Conservation (phyloP, 2,888 invertebrate genomes). For the Pandemis heparana region DNA sequence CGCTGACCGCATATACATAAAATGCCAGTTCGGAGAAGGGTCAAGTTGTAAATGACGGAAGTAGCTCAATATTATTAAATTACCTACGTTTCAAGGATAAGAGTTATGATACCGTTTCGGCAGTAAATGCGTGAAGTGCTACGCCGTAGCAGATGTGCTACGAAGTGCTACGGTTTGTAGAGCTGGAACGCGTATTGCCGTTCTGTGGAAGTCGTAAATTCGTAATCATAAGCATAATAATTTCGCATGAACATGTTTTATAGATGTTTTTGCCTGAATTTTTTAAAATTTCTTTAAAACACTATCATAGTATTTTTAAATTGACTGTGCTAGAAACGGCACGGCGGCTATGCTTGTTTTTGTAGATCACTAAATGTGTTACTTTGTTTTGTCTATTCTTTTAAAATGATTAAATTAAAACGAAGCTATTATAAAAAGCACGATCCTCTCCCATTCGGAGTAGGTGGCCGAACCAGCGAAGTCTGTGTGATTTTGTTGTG, state of each 20-base stretch:
- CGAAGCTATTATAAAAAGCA: too few relatives aligned
- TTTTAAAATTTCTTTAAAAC: background rate
- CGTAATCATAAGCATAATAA: too few relatives aligned
- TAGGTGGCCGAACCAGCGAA: too few relatives aligned
- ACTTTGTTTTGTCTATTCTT: too few relatives aligned
- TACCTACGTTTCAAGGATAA: conserved; percentile 18
- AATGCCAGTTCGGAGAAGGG: conserved; percentile 21
- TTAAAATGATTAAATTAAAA: too few relatives aligned
- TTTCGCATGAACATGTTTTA: too few relatives aligned
- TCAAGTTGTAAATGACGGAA: conserved; percentile 32
- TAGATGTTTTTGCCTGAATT: too few relatives aligned
- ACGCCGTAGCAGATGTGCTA: conserved; percentile 22
- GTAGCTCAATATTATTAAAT: conserved; percentile 36
- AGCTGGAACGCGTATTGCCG: background rate
- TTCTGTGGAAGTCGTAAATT: background rate
- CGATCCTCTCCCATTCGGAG: too few relatives aligned
- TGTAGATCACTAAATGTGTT: too few relatives aligned
- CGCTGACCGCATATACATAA: conserved; percentile 23
- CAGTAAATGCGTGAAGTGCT: conserved; percentile 27
- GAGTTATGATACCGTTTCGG: conserved; percentile 21
- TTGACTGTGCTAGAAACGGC: too few relatives aligned
- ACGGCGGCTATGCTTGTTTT: too few relatives aligned
- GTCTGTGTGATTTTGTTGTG: too few relatives aligned
- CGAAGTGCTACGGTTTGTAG: conserved; percentile 17
- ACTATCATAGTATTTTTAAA: background rate